phyloP scores from a whole-genome alignment of 1,140 invertebrate genomes.

The Wiebesia pumilae region DNA sequence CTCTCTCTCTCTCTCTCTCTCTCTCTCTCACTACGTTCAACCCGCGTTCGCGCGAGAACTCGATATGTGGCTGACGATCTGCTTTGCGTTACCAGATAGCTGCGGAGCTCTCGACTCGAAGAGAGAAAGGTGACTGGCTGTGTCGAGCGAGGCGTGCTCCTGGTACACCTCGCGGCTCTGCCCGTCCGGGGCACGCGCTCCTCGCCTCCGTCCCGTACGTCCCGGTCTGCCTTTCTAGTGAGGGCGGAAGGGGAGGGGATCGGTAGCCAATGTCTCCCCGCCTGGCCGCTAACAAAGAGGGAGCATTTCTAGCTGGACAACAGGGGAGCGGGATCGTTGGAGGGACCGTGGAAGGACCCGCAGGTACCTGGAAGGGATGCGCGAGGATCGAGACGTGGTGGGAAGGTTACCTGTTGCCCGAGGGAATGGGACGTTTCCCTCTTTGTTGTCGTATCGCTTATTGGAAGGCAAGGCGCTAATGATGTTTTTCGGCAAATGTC shows the following conservation, averaged over 20 bases:
- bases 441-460: background rate
- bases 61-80: background rate
- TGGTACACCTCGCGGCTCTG: conserved; percentile 34
- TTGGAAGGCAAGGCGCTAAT: background rate
- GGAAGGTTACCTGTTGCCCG: background rate
- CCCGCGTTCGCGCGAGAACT: conserved; percentile 29
- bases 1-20: background rate
- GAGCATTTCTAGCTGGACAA: background rate
- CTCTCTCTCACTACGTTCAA: background rate
- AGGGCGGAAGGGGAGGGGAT: conserved; percentile 59
- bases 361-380: background rate
- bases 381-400: background rate
- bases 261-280: conserved; percentile 33
- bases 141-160: conserved; percentile 62
- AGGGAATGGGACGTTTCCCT: background rate
- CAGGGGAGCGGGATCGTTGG: background rate
- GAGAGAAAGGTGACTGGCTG: conserved; percentile 72
- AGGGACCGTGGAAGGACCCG: background rate
- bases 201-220: conserved; percentile 20
- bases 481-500: background rate
- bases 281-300: background rate
- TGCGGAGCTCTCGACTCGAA: conserved; percentile 60
- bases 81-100: background rate
- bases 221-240: conserved; percentile 21
- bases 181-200: conserved; percentile 26